Evolutionary conservation across 2,113 vertebrate species (phyloP), one percentile per base, ranked within the genome.

Genomic region (Alosa alosa): DNA sequence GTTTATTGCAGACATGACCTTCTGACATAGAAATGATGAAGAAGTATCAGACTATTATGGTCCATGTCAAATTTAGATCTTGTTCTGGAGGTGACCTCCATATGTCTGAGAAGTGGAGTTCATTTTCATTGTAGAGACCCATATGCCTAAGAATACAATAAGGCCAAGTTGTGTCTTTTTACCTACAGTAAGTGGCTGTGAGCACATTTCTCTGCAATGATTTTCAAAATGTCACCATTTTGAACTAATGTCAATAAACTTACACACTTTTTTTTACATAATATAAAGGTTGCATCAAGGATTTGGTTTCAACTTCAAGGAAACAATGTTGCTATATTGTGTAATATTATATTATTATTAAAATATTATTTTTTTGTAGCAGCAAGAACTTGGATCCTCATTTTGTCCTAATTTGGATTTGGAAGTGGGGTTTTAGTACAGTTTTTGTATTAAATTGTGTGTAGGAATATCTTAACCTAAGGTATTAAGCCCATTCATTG

Each of bases 1-100:
- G 47, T 83, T 83, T 57, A 52, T 82, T 49, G 55, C 31, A 68
- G 52, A 85, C 83, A 44, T 25, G 22, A 83, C 64, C n/a, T 36
- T 72, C 7, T 72, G 64, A 36, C 18, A 60, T 60, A 60, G 18
- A 72, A 31, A 36, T 72, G 25, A 72, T 25, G 5, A 13, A 31
- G 7, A 11, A 13, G n/a, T 31, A 36, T 31, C 64, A 11, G 60
- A 15, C n/a, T 9, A 22, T 72, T 36, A 36, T 13, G 64, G 7
- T 31, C 31, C 64, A 31, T 72, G 64, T 25, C 1, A 72, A 25
- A 72, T 10, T 36, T 11, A 25, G 2, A 72, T 68, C 60, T 68
- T 68, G n/a, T 25, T 68, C 60, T 68, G 17, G 8, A 72, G 64
- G 8, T 72, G 64, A 31, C n/a, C 64, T 20, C 17, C 18, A 60